Percentiles rank a stretch among this genome's conserved stretches.
These are phyloP conservation scores for Enteromius anoplus DNA, from an alignment of 2,797 vertebrate species.

Conservation along the genomic window DNA sequence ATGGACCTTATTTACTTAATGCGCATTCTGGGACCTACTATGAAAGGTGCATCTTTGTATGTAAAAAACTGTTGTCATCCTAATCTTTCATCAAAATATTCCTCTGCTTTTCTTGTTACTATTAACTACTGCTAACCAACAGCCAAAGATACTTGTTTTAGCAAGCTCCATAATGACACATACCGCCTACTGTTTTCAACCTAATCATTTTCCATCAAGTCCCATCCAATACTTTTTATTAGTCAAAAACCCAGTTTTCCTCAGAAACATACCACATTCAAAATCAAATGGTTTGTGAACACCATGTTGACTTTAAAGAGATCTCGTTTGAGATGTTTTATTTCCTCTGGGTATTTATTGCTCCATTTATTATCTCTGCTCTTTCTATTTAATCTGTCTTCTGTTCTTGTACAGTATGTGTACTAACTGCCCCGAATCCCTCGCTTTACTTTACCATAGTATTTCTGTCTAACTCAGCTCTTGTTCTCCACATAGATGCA, in stretches of 20 bases:
- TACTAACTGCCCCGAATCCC: background rate
- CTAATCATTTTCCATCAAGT: background rate
- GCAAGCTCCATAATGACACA: background rate
- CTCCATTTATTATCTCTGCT: background rate
- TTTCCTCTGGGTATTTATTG: slow-evolving; percentile 14
- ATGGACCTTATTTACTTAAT: background rate
- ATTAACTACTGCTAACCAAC: background rate
- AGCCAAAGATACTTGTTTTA: background rate
- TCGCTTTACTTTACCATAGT: background rate
- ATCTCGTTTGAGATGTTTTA: slow-evolving; percentile 21
- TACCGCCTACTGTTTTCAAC: background rate
- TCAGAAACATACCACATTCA: background rate
- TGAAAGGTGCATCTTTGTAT: background rate
- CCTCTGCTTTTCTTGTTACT: background rate
- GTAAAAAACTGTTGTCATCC: background rate
- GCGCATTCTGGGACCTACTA: background rate
- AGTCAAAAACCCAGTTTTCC: background rate
- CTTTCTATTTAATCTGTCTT: slow-evolving; percentile 9
- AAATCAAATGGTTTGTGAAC: background rate
- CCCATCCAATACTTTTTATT: background rate
- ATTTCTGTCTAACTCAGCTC: background rate
- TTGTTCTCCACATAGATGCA: slow-evolving; percentile 73
- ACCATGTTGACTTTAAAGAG: slow-evolving; percentile 24
- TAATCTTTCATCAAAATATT: background rate
- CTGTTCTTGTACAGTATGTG: background rate